Evolutionary conservation across 1,140 invertebrate genomes (phyloP), one percentile per base, ranked within the genome.

Genomic region (Drosophila tsacasi): DNA sequence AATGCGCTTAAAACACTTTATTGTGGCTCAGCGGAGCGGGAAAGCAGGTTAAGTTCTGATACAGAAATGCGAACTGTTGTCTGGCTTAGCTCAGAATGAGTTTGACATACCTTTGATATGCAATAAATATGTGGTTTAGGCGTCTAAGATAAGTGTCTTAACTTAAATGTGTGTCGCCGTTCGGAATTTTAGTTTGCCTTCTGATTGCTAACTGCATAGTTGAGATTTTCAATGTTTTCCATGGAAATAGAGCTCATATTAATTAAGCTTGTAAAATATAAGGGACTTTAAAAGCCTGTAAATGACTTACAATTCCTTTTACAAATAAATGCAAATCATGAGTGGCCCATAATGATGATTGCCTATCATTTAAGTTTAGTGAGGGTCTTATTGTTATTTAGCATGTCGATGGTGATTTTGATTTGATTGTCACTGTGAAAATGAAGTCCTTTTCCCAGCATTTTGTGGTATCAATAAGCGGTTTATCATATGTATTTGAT

Each of bases 1-100:
- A 42, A 73, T 73, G 68, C 39, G 54, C 46, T 73, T 73, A 73
- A 73, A 73, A 61, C 44, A 39, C 55, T 50, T 72, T n/a, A 46
- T 58, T 59, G 35, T 15, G 37, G 46, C 63, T n/a, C 66, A 40
- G 17, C 10, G n/a, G 9, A 19, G 40, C 19, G 42, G 30, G 15
- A 39, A 71, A 72, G 35, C 23, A 50, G 54, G 46, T 57, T 68
- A 57, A 68, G 63, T 46, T 50, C 27, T 50, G 17, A 32, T 32
- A 49, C 27, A 27, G n/a, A 46, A 39, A 23, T 37, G n/a, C 7
- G 21, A 32, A 27, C 44, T 17, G 21, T 32, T 61, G 27, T 25
- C 57, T 32, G 15, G 49, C 49, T 52, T 27, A 27, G 9, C 27
- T 15, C 7, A 5, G 13, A 32, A 30, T 5, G 7, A 21, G 19